phyloP scores from a whole-genome alignment of 2,888 invertebrate genomes.

The Apodemia mormo region DNA sequence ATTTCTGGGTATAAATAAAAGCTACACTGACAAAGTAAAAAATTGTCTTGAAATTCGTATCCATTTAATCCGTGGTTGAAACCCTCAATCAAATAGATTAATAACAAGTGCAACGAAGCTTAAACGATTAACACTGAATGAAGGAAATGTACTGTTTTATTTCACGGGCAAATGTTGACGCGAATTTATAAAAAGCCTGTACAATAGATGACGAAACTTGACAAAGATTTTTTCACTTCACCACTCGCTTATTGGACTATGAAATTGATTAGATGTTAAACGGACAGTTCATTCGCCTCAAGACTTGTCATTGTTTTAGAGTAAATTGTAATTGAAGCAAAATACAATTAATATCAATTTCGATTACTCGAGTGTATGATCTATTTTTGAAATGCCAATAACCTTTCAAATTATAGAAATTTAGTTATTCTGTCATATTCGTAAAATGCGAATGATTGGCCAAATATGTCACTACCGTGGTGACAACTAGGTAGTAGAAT shows the following conservation, averaged over 20 bases:
- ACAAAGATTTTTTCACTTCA: slow-evolving; percentile 34
- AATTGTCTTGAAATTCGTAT: no score
- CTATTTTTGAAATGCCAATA: no score
- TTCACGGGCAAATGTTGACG: slow-evolving; percentile 30
- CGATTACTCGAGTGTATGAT: no score
- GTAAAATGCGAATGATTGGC: no score
- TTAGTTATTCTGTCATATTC: no score
- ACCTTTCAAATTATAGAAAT: no score
- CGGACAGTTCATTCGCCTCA: slow-evolving; percentile 26
- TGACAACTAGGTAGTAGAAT: no score
- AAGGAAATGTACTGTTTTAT: neutral
- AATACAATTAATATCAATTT: neutral
- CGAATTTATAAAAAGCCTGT: slow-evolving; percentile 29
- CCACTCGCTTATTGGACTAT: slow-evolving; percentile 32
- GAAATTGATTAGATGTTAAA: slow-evolving; percentile 37
- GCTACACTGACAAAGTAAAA: no score
- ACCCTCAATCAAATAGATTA: no score
- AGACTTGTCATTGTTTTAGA: slow-evolving; percentile 29
- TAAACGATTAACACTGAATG: neutral
- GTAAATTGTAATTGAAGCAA: neutral
- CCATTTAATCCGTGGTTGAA: no score
- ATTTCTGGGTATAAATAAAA: no score
- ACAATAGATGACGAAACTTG: slow-evolving; percentile 13
- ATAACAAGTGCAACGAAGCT: neutral
- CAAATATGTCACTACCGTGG: no score